Percentiles rank a stretch among this genome's conserved stretches.
These are phyloP conservation scores for Drosophila phalerata DNA, from an alignment of 2,888 invertebrate genomes.

Conservation along the genomic window DNA sequence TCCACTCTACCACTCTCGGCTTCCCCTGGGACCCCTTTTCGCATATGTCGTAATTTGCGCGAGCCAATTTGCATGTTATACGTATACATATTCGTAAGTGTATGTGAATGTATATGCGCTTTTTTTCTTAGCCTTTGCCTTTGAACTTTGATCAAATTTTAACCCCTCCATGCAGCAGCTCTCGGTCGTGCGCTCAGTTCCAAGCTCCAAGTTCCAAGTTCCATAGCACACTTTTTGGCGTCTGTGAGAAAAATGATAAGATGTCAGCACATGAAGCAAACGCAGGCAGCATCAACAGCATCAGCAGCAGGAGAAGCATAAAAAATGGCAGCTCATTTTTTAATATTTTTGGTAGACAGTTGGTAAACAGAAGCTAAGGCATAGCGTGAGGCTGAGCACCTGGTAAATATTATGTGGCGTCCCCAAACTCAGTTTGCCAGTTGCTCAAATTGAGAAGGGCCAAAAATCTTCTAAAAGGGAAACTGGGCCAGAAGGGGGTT, in stretches of 20 bases:
- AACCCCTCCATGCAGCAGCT: conserved; percentile 59
- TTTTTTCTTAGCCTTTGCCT: conserved; percentile 63
- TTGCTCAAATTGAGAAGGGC: conserved; percentile 54
- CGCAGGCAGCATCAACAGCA: conserved; percentile 35
- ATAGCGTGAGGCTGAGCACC: conserved; percentile 55
- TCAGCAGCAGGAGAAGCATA: conserved; percentile 14
- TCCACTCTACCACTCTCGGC: not conserved
- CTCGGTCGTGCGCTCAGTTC: conserved; percentile 30
- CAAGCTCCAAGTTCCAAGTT: conserved; percentile 26
- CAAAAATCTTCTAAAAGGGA: conserved; percentile 23
- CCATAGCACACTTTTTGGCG: conserved; percentile 39
- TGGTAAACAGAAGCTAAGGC: conserved; percentile 66
- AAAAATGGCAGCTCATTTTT: conserved; percentile 74
- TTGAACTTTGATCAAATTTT: conserved; percentile 78
- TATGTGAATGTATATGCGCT: conserved; percentile 1
- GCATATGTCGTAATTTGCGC: conserved; percentile 75
- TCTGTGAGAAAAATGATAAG: conserved; percentile 79
- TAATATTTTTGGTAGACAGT: conserved; percentile 77
- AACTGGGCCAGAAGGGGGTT: not conserved
- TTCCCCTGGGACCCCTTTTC: conserved; percentile 34
- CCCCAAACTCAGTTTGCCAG: conserved; percentile 26
- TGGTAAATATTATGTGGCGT: conserved; percentile 52
- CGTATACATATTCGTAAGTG: conserved; percentile 3
- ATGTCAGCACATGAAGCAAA: conserved; percentile 71
- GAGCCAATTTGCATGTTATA: conserved; percentile 65